Base-by-base conservation (phyloP, 2,113 vertebrate genomes). In the Laticauda laticaudata region DNA sequence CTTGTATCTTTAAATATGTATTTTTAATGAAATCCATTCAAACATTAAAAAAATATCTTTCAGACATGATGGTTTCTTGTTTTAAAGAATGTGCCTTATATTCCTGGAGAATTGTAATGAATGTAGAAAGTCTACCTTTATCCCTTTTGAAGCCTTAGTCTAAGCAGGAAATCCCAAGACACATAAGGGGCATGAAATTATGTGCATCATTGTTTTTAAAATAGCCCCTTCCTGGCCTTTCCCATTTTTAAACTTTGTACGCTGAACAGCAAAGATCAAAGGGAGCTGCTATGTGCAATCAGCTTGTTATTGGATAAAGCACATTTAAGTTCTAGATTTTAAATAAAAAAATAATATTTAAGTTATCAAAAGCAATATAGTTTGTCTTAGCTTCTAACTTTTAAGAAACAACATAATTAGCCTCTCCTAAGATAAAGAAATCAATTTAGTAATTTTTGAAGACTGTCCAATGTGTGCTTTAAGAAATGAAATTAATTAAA, bases 1-100 rank as follows among this genome's bases (percentile, higher is more conserved):
- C 91, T 64, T 9, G 55, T 1, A 0, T 34, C 15, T 91, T 89
- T 91, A 54, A 90, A 95, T 94, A 23, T 9, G 21, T 43, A 90
- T 34, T 89, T 75, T 88, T 93, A 94, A 91, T 88, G 45, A 34
- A 90, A 87, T 9, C 89, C 1, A 91, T 51, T 23, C 39, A 93
- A 39, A 39, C n/a, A 23, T 48, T 53, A 57, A 88, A 14, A 14
- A n/a, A 81, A 56, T 0, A 0, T 1, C 90, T 93, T 89, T 3
- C 90, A 92, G 91, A 61, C 1, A 5, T 87, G 89, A 26, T 3
- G 23, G 12, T 21, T 89, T 94, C 6, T 93, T 45, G 53, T 54
- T 85, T 81, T 89, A 69, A 57, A 69, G 12, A 81, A 69, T 39
- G 15, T 81, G 34, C 34, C 34, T 81, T 81, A 39, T 81, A 81